Evolutionary conservation across 1,140 invertebrate genomes (phyloP), one percentile per base, ranked within the genome.

Genomic region (Bombus confusus): DNA sequence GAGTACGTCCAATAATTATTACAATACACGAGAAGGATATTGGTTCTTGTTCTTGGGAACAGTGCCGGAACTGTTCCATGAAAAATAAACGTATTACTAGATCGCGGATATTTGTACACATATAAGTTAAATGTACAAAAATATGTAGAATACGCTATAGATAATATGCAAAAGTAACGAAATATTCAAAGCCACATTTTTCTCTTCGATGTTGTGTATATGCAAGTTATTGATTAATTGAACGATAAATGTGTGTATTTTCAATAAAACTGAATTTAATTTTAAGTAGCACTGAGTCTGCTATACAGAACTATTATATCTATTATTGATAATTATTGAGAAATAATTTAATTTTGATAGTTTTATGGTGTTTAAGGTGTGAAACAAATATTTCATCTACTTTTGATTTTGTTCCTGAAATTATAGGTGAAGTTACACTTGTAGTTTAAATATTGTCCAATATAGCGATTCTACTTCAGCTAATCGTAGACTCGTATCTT

Each of bases 1-100:
- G 13, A 75, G 39, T 18, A 10, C 31, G 69, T 66, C 15, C 74
- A 52, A 82, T 75, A 82, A 82, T 82, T 52, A 52, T 52, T 82
- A 75, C 57, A 47, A 47, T 66, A 47, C 22, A 25, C 22, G 31
- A 5, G 41, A 41, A 15, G n/a, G 37, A n/a, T 28, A 34, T 37
- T 37, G 64, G 47, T 15, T 22, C 1, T n/a, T 28, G 28, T 1
- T 22, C 1, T 34, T 9, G 3, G 15, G 22, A 47, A 43, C 34
- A 34, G 43, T 12, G 39, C 1, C 10, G 25, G 28, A 47, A 73
- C 15, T 6, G 28, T 31, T 47, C 1, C 2, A n/a, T 25, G 31
- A 34, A 41, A 41, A n/a, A 25, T 18, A 41, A 31, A 22, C 41
- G 37, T 62, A 12, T 62, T 62, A 62, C 28, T n/a, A 4, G 57